A percentile compares a stretch with the other conserved stretches of the same genome.
Evolutionary conservation across 2,888 invertebrate species (phyloP).

Genomic region (Odontothrips loti): DNA sequence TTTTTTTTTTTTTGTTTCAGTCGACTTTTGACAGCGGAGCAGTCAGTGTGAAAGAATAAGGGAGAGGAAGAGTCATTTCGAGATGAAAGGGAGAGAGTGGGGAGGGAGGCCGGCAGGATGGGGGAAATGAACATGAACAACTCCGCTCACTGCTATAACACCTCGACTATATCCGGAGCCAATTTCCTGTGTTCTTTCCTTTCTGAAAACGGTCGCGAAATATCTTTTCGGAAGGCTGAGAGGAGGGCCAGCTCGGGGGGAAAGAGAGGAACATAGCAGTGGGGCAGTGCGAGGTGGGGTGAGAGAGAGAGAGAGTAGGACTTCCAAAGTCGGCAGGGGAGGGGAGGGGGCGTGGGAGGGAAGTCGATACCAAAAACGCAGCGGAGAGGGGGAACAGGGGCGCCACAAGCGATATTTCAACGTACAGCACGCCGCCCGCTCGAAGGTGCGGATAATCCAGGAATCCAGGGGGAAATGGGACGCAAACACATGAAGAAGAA

Average conservation of each 20-base stretch:
- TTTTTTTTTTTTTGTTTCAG: too few relatives aligned
- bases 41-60: too few relatives aligned
- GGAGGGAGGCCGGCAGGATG: too few relatives aligned
- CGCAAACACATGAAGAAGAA: slow-evolving; percentile 17
- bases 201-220: neutral
- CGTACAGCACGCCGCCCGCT: neutral
- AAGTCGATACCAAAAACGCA: neutral
- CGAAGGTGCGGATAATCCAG: slow-evolving; percentile 15
- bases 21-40: too few relatives aligned
- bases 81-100: too few relatives aligned
- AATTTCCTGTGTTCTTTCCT: neutral
- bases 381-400: neutral
- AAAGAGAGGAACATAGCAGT: neutral
- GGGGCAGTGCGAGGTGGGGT: neutral
- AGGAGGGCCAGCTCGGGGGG: neutral
- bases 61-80: too few relatives aligned
- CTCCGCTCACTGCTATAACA: neutral
- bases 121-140: too few relatives aligned
- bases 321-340: neutral
- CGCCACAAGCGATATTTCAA: slow-evolving; percentile 5
- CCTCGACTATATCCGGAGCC: slow-evolving; percentile 9
- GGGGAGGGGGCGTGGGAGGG: neutral
- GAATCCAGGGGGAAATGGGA: slow-evolving; percentile 12
- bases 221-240: neutral
- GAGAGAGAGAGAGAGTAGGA: neutral